Evolutionary conservation across 2,888 invertebrate species (phyloP).

Genomic region (Isoperla grammatica): DNA sequence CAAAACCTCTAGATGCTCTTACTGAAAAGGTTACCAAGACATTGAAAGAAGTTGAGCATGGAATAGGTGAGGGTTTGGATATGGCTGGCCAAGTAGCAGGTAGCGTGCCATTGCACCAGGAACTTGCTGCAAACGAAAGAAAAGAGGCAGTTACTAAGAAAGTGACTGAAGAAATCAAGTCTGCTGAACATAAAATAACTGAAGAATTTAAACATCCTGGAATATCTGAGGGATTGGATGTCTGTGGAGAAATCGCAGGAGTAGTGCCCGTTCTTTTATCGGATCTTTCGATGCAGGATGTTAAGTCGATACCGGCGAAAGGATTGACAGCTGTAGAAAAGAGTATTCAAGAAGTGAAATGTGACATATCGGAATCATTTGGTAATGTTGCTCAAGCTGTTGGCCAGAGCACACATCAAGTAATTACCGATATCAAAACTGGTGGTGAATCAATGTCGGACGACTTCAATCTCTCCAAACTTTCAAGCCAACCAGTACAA

Average conservation of each 20-base stretch:
- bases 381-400: no score
- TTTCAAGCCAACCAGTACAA: no score
- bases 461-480: no score
- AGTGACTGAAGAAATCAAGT: not conserved
- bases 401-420: no score
- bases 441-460: no score
- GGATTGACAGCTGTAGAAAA: constrained; percentile 24
- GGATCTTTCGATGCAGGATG: not conserved
- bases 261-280: not conserved
- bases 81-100: constrained; percentile 3
- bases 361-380: no score
- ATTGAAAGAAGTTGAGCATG: not conserved
- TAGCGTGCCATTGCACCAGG: not conserved
- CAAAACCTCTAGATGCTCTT: not conserved
- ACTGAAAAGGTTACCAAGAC: not conserved
- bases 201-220: not conserved
- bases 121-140: not conserved
- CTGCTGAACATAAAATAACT: not conserved
- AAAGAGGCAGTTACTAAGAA: no score
- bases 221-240: not conserved
- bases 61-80: constrained; percentile 1
- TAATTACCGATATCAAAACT: no score
- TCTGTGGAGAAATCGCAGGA: constrained; percentile 7
- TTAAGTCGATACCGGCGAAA: not conserved
- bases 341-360: no score